Percentiles rank a stretch among this genome's conserved stretches.
These are phyloP conservation scores for Pelosia muscerda DNA, from an alignment of 2,888 invertebrate species.

Conservation along the genomic window DNA sequence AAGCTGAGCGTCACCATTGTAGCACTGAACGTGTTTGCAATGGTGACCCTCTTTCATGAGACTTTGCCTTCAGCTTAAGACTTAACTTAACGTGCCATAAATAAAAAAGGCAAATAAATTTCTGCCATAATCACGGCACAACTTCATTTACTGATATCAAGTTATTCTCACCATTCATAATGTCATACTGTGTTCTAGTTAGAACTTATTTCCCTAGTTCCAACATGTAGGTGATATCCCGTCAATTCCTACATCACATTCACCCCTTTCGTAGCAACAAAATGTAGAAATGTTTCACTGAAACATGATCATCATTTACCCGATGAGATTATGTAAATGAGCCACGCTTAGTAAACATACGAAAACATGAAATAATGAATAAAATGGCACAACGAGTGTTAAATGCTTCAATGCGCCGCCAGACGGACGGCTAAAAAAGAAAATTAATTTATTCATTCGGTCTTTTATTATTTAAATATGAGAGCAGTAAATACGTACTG, in stretches of 20 bases:
- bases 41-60: no score
- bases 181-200: no score
- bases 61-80: no score
- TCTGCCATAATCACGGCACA: no score
- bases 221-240: not conserved
- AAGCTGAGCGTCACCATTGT: no score
- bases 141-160: slow-evolving; percentile 2
- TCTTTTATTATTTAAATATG: slow-evolving; percentile 6
- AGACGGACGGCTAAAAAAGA: not conserved
- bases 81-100: no score
- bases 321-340: slow-evolving; percentile 10
- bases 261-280: slow-evolving; percentile 1
- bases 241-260: not conserved
- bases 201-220: no score
- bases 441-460: not conserved
- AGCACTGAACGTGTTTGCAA: no score
- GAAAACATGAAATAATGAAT: not conserved
- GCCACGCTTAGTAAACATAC: slow-evolving; percentile 1
- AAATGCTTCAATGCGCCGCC: no score
- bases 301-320: slow-evolving; percentile 2
- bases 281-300: not conserved
- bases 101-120: no score
- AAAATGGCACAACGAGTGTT: slow-evolving; percentile 5
- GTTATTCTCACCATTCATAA: no score
- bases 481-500: not conserved